phyloP scores from a whole-genome alignment of 2,113 vertebrate genomes.

The Zingel zingel region DNA sequence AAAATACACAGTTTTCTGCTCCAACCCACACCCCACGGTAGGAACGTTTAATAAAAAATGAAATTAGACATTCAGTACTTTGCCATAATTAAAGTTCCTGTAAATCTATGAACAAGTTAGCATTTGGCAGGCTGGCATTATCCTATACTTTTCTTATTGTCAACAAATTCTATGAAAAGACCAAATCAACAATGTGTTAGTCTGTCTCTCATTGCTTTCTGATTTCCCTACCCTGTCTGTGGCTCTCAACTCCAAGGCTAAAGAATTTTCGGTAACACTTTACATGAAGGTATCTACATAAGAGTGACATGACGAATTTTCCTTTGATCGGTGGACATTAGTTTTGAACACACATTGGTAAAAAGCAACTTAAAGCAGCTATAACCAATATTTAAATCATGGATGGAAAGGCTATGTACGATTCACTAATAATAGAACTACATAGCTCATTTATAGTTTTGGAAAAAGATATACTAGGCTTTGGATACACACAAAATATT shows the following conservation, averaged over 20 bases:
- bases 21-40: constrained; percentile 95
- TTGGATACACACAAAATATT: not conserved
- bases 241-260: too few species aligned
- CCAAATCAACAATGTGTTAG: too few species aligned
- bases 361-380: not conserved
- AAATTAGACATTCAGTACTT: not conserved
- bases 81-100: not conserved
- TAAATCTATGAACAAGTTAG: not conserved
- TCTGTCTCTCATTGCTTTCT: too few species aligned
- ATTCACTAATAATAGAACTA: not conserved
- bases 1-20: constrained; percentile 97
- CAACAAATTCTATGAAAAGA: too few species aligned
- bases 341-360: not conserved
- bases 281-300: too few species aligned
- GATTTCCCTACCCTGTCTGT: too few species aligned
- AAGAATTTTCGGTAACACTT: too few species aligned
- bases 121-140: too few species aligned
- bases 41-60: constrained; percentile 38
- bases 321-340: not conserved
- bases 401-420: not conserved
- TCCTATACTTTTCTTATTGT: too few species aligned
- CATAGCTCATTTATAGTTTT: not conserved
- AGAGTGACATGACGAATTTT: too few species aligned
- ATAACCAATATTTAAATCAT: not conserved
- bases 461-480: not conserved